Evolutionary conservation across 2,888 invertebrate genomes (phyloP).

Genomic region (Bibio marci): DNA sequence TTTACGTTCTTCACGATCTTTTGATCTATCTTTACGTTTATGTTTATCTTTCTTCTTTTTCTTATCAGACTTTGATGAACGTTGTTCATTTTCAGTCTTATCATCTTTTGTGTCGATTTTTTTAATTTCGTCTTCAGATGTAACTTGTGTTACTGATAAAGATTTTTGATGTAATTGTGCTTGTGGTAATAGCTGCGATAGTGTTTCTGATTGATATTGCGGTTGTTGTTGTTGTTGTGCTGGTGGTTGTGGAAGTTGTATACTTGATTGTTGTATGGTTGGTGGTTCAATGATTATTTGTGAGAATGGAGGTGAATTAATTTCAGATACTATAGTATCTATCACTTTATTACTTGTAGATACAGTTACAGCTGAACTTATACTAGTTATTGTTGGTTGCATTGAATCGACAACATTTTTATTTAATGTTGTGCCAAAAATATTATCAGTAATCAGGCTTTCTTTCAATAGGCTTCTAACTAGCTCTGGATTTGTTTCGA

Average conservation of each 20-base stretch:
- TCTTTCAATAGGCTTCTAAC: conserved; percentile 55
- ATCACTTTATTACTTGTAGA: not conserved
- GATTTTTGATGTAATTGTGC: conserved; percentile 16
- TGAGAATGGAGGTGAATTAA: not conserved
- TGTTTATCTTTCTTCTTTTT: conserved; percentile 66
- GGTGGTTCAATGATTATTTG: not conserved
- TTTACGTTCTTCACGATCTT: conserved; percentile 50
- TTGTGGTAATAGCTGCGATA: conserved; percentile 9
- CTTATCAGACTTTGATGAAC: conserved; percentile 18
- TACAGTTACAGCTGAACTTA: not conserved
- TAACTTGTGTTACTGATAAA: not conserved
- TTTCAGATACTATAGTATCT: not conserved
- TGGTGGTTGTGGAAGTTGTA: conserved; percentile 12
- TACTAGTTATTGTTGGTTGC: not conserved
- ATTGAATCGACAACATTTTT: conserved; percentile 12
- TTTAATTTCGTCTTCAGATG: not conserved
- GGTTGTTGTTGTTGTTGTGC: conserved; percentile 24
- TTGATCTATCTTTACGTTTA: conserved; percentile 60
- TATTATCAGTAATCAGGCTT: conserved; percentile 28
- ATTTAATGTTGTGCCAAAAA: conserved; percentile 11
- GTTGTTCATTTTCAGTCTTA: not conserved
- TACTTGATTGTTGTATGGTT: not conserved
- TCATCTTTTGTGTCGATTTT: not conserved
- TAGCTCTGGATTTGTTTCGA: conserved; percentile 52
- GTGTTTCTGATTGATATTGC: conserved; percentile 17